Conservation (phyloP, 2,113 vertebrate species). For the Strigops habroptila region DNA sequence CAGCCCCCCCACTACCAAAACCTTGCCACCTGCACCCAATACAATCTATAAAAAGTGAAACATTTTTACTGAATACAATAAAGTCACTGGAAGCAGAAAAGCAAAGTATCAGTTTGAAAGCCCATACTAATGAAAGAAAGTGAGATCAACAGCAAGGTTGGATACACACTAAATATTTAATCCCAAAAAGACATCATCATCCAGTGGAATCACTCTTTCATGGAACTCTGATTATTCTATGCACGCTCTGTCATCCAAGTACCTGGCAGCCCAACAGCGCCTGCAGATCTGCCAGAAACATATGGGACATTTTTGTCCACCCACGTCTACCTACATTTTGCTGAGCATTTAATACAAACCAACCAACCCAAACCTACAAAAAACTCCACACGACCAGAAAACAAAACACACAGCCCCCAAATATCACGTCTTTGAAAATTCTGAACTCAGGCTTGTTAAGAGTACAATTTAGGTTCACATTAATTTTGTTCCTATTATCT, state of each 20-base stretch:
- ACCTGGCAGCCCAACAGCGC: background rate
- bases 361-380: background rate
- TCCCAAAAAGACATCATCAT: background rate
- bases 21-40: background rate
- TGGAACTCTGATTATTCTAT: background rate
- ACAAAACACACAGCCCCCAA: background rate
- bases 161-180: background rate
- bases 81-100: background rate
- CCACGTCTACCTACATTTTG: background rate
- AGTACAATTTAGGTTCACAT: background rate
- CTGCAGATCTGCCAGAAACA: background rate
- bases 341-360: background rate
- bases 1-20: background rate
- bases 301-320: background rate
- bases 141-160: background rate
- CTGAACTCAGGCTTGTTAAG: background rate
- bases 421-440: background rate
- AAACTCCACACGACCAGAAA: background rate
- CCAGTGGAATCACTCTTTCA: background rate
- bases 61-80: background rate
- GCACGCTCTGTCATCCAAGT: background rate
- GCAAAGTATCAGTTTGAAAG: background rate
- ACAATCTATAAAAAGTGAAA: background rate
- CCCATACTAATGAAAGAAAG: background rate
- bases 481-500: background rate